Base-by-base conservation (phyloP, 1,140 invertebrate genomes). In the Papilio helenus region DNA sequence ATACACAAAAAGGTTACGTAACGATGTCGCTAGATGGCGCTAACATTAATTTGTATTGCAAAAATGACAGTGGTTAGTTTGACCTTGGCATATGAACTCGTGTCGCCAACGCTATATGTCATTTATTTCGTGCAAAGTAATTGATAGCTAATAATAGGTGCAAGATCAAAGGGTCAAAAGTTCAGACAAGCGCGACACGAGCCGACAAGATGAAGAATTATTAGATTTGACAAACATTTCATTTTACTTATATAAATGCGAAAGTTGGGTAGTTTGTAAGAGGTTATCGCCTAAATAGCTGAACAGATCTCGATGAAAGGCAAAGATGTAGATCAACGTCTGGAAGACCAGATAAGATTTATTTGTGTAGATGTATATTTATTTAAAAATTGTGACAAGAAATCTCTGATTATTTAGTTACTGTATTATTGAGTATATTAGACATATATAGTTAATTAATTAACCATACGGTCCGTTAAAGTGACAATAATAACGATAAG, bases 11-110 rank as follows among this genome's bases (percentile, higher is more conserved):
- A 73, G 72, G 72, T 74, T 23, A 44, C 10, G 44, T 42, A 68
- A 68, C 12, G 14, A 68, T 34, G 26, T 18, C 61, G 5, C 16
- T 29, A 68, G 61, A 42, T 74, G 72, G n/a, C 23, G 72, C 72
- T 42, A 23, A 51, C 7, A 46, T 44, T 49, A 73, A 73, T 74
- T 74, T 68, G 23, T 68, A 29, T 68, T 68, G 61, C 61, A 29
- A 68, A 12, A 29, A 29, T 68, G 61, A 10, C 55, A 68, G 58
- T 61, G 7, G 20, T 23, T 23, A 61, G 7, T 61, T 23, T 12
- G 61, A 29, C 61, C 61, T 68, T 68, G 61, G 61, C 61, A 68
- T 29, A 68, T 68, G 26, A 68, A 68, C 61, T 68, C 26, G 61
- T 68, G 61, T 68, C 61, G 61, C 61, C 26, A 68, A 68, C 23